Base-by-base conservation (phyloP, 2,113 vertebrate species). In the Indicator maculatus region DNA sequence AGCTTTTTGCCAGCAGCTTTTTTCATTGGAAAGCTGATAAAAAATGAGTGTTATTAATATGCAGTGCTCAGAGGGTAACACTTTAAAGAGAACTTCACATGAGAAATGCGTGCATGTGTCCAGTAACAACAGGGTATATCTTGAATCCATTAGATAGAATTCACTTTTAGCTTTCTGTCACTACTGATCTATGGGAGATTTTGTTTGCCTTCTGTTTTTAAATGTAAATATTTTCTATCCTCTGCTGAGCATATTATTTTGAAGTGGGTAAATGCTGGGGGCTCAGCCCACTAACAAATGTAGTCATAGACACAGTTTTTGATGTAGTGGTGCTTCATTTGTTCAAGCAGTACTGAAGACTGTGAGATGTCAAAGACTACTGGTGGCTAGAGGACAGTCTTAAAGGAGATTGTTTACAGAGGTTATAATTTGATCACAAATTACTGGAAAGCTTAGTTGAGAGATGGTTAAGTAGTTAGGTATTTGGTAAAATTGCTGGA, bases 1-100 rank as follows among this genome's bases (percentile, higher is more conserved):
- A 95, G 24, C 63, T 94, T 92, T 73, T 89, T 93, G 91, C 93
- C 87, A 69, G 63, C 59, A 92, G 84, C 58, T 70, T 91, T 96
- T 93, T 89, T 92, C 77, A 41, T 79, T 92, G 70, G 55, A 84
- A 94, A 91, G 36, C 71, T 92, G 81, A 85, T 95, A 89, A 92
- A 94, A 95, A 83, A n/a, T 30, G 20, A 55, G 6, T 65, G 31
- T 87, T 84, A 60, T 58, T 78, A 94, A 72, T 74, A 71, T 50
- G 36, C 41, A 83, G 5, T 0, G 1, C 53, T 93, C 23, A 30
- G 4, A 71, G 38, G 70, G 60, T 26, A 33, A 16, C 80, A 44
- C n/a, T 74, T 94, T 73, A 28, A 71, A 80, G 39, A 60, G 45
- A 83, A 67, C 21, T 64, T 78, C 77, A 56, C 61, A 60, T n/a